Percentiles rank a stretch among this genome's conserved stretches.
phyloP scores from a whole-genome alignment of 37 sponge, comb jelly and placozoan species.

The Theonella swinhoei region DNA sequence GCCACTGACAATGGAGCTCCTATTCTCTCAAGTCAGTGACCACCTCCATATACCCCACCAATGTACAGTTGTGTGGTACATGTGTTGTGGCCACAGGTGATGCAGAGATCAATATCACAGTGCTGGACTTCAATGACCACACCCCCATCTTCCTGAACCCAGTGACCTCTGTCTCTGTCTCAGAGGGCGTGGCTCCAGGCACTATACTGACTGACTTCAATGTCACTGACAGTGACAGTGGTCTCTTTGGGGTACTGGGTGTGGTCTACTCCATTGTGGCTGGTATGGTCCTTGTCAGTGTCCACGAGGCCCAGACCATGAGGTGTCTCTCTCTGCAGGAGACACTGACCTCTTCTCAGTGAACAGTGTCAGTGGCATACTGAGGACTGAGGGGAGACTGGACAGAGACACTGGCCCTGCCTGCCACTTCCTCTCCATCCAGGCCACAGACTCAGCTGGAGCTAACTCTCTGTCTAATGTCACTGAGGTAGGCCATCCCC shows the following conservation, averaged over 20 bases:
- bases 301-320: neutral
- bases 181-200: slow-evolving; percentile 15
- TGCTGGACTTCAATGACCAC: slow-evolving; percentile 64
- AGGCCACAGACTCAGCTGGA: slow-evolving; percentile 21
- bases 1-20: slow-evolving; percentile 50
- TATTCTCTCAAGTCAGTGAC: slow-evolving; percentile 9
- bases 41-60: too few relatives aligned
- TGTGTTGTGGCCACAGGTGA: neutral
- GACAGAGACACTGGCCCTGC: slow-evolving; percentile 19
- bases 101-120: slow-evolving; percentile 4
- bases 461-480: slow-evolving; percentile 25
- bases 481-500: slow-evolving; percentile 5
- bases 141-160: slow-evolving; percentile 32
- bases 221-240: slow-evolving; percentile 53
- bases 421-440: slow-evolving; percentile 28
- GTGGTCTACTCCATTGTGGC: slow-evolving; percentile 34
- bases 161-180: slow-evolving; percentile 5
- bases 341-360: slow-evolving; percentile 15
- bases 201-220: slow-evolving; percentile 16
- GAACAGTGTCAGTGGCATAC: slow-evolving; percentile 16
- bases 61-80: neutral
- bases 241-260: slow-evolving; percentile 28
- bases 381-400: slow-evolving; percentile 2
- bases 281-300: slow-evolving; percentile 11
- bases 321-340: slow-evolving; percentile 1